Evolutionary conservation across 2,113 vertebrate species (phyloP), one percentile per base, ranked within the genome.

Genomic region (Gasterosteus nipponicus): DNA sequence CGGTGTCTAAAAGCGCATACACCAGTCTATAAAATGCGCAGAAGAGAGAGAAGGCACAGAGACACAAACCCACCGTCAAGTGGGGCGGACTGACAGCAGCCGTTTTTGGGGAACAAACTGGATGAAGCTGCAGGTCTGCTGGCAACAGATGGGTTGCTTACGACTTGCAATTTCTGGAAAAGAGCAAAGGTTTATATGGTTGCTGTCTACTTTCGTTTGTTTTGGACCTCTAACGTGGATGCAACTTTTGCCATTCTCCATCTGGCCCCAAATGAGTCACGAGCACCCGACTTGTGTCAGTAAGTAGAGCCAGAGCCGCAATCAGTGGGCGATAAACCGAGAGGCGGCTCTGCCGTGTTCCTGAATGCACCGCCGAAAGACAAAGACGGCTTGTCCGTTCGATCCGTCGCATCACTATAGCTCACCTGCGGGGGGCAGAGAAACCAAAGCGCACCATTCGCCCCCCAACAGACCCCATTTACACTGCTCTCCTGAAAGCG

Each of bases 1-100:
- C 80, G 70, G 82, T 31, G 0, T 83, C 82, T 88, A 86, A 72
- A 87, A 85, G 83, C 87, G 77, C 75, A 74, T 78, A 41, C 69
- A 77, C 18, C 69, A 67, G 75, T 87, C 84, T 92, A 91, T 82
- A 92, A 92, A 92, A 92, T 63, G 75, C 62, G 74, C 88, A 84
- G 84, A 83, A 86, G 89, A 92, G 86, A 91, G 85, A 90, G 86
- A 93, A 93, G 92, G 92, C 92, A 93, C 92, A 79, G 86, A 88
- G 89, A 91, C 81, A 88, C 86, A 88, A 87, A 85, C 86, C 90
- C 90, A 80, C 87, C 29, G 29, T 57, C 65, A 44, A 70, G 87
- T 73, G 73, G 89, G 81, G 78, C 41, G 77, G 73, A 89, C 84
- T 51, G 73, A 84, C 87, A 85, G 82, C 86, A 80, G 87, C 79